Base-by-base conservation (phyloP, 1,140 invertebrate species). In the Phymorhynchus buccinoides region DNA sequence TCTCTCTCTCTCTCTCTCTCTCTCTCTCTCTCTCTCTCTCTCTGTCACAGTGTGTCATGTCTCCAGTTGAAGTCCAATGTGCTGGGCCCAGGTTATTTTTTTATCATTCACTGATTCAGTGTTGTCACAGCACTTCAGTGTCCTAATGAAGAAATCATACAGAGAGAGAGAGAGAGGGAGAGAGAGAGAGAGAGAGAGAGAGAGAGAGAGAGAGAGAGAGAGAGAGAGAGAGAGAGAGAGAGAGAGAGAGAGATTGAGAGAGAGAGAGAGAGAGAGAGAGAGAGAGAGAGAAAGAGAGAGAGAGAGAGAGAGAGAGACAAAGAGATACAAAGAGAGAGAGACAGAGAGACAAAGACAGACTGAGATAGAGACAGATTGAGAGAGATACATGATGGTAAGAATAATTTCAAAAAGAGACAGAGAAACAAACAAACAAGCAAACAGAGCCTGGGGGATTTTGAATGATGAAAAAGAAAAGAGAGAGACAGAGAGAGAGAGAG, bases 101-200 rank as follows among this genome's bases (percentile, higher is more conserved):
- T n/a, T n/a, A n/a, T n/a, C n/a, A n/a, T n/a, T n/a, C n/a, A n/a
- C n/a, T n/a, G n/a, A n/a, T n/a, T n/a, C n/a, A n/a, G n/a, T n/a
- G n/a, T n/a, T n/a, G n/a, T 22, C 7, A 52, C 18, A 27, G 62
- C 27, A n/a, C 4, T 4, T 14, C 18, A 66, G 62, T 12, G 62
- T 12, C 18, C 22, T 16, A 66, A n/a, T 27, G 62, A 66, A n/a
- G 30, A n/a, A 66, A n/a, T 12, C 18, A 14, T 16, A 66, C 18
- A 66, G 62, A 66, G 62, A 66, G 62, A 77, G 41, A 77, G 75
- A 77, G 75, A 77, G 41, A 77, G 12, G 16, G n/a, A 39, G 30
- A 77, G 41, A 39, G 35, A 77, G 18, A 77, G 41, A 39, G n/a
- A 42, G 9, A 37, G 35, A 41, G 30, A 77, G 41, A 42, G 35